A percentile compares a stretch with the other conserved stretches of the same genome.
These are phyloP conservation scores for Platycheirus albimanus DNA, from an alignment of 2,888 invertebrate species.

Conservation along the genomic window DNA sequence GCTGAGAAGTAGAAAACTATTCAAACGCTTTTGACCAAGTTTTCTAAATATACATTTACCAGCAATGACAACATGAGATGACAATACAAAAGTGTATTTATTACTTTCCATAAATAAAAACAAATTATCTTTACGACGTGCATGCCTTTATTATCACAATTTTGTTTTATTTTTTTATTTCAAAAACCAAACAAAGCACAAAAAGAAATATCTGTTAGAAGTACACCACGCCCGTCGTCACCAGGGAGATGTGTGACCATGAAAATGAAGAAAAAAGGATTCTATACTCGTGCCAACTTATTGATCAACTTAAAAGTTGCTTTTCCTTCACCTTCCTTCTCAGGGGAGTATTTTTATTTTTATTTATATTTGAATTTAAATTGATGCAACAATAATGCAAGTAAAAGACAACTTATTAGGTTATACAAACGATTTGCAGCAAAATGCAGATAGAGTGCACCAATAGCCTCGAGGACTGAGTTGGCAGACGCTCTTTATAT, in stretches of 20 bases:
- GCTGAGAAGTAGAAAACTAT: too few species aligned
- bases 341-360: constrained; percentile 7
- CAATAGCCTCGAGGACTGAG: constrained; percentile 27
- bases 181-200: too few species aligned
- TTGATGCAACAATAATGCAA: constrained; percentile 12
- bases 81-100: too few species aligned
- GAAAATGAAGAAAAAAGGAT: constrained; percentile 1
- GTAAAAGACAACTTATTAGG: not conserved
- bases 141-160: too few species aligned
- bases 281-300: constrained; percentile 9
- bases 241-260: constrained; percentile 1
- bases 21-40: too few species aligned
- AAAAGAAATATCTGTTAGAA: too few species aligned
- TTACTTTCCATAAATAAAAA: too few species aligned
- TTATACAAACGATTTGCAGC: constrained; percentile 30
- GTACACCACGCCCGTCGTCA: too few species aligned
- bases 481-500: constrained; percentile 17
- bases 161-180: too few species aligned
- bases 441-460: constrained; percentile 47
- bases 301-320: constrained; percentile 2
- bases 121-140: too few species aligned
- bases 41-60: too few species aligned
- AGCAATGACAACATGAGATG: too few species aligned
- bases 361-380: constrained; percentile 9
- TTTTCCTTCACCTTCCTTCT: constrained; percentile 6